A percentile compares a stretch with the other conserved stretches of the same genome.
phyloP scores from a whole-genome alignment of 1,140 invertebrate species.

The Batillaria attramentaria region DNA sequence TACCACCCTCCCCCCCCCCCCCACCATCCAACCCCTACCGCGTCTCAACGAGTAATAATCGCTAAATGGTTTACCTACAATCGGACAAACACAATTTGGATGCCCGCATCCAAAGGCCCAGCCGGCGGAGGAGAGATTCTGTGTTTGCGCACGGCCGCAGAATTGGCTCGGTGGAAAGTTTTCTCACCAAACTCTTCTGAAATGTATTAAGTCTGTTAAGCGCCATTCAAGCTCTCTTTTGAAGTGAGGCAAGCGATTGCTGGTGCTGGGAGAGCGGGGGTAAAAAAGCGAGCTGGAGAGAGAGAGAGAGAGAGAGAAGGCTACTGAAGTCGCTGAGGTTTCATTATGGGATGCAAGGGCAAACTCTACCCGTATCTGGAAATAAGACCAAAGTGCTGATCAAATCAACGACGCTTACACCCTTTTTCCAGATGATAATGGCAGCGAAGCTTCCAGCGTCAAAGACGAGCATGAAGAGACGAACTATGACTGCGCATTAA shows the following conservation, averaged over 20 bases:
- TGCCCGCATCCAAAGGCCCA: not conserved
- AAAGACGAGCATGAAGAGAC: not conserved
- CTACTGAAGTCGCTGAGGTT: not conserved
- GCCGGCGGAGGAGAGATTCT: constrained; percentile 10
- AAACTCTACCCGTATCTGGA: no score
- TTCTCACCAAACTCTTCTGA: constrained; percentile 32
- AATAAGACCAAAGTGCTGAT: no score
- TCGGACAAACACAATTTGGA: constrained; percentile 31
- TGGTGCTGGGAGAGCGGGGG: not conserved
- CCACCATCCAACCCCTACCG: not conserved
- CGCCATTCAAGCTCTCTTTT: constrained; percentile 27
- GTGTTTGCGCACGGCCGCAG: not conserved
- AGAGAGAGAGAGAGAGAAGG: no score
- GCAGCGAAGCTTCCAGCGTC: not conserved
- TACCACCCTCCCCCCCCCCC: not conserved
- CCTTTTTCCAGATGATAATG: no score
- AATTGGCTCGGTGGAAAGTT: constrained; percentile 15
- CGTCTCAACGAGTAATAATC: constrained; percentile 26
- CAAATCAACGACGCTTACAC: no score
- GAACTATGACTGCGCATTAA: constrained; percentile 5
- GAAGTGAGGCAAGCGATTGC: constrained; percentile 21
- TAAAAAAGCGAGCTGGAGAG: not conserved
- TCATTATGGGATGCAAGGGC: not conserved
- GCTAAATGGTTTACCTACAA: constrained; percentile 32
- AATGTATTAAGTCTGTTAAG: constrained; percentile 34